Evolutionary conservation across 2,888 invertebrate species (phyloP).

Genomic region (Endotricha flammealis): DNA sequence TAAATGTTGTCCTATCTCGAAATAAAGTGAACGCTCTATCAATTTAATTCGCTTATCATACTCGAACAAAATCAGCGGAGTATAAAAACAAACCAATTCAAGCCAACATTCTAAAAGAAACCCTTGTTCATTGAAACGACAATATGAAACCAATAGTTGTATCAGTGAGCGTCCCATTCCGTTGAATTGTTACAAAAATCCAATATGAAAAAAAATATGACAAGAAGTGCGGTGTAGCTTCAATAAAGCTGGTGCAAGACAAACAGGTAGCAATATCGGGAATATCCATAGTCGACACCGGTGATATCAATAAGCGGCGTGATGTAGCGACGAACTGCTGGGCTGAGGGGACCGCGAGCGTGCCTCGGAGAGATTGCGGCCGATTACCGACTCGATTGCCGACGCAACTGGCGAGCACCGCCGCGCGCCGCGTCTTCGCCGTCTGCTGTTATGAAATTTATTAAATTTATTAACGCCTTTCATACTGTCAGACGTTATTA

Average conservation of each 20-base stretch:
- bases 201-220: constrained; percentile 50
- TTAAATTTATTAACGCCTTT: constrained; percentile 16
- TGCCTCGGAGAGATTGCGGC: constrained; percentile 42
- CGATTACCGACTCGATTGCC: constrained; percentile 47
- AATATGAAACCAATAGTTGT: constrained; percentile 48
- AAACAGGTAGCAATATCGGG: constrained; percentile 62
- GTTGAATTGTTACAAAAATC: constrained; percentile 41
- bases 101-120: constrained; percentile 34
- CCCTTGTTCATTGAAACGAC: constrained; percentile 34
- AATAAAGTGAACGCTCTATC: constrained; percentile 12
- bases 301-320: constrained; percentile 49
- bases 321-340: constrained; percentile 32
- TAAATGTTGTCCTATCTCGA: background rate
- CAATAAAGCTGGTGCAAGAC: constrained; percentile 54
- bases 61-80: constrained; percentile 30
- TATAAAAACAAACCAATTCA: constrained; percentile 39
- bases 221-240: constrained; percentile 37
- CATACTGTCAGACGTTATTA: constrained; percentile 10
- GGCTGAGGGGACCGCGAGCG: constrained; percentile 38
- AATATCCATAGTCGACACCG: constrained; percentile 46
- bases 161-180: constrained; percentile 34
- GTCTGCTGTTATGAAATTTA: constrained; percentile 9
- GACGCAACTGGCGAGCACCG: constrained; percentile 21
- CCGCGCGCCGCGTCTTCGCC: constrained; percentile 2
- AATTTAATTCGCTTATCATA: constrained; percentile 23